Percentiles rank a stretch among this genome's conserved stretches.
These are phyloP conservation scores for Leptoteleia sp. DNA, from an alignment of 1,140 invertebrate species.

Conservation along the genomic window DNA sequence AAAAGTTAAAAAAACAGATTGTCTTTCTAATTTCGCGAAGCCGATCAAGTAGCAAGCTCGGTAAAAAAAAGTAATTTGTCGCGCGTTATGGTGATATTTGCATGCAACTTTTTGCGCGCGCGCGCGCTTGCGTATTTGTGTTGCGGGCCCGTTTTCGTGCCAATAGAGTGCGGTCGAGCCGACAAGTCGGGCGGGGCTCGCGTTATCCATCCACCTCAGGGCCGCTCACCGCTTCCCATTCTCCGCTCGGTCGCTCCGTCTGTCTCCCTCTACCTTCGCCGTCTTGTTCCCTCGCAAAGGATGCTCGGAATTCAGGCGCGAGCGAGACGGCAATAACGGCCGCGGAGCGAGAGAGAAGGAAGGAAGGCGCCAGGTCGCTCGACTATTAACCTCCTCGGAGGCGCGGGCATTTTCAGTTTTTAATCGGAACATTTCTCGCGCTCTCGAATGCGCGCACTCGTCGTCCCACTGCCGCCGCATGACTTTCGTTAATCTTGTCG, in stretches of 20 bases:
- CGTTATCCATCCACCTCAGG: conserved; percentile 61
- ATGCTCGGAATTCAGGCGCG: conserved; percentile 44
- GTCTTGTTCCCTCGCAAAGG: conserved; percentile 40
- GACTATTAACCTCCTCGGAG: conserved; percentile 60
- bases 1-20: too few relatives aligned
- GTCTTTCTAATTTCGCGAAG: too few relatives aligned
- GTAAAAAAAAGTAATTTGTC: conserved; percentile 7
- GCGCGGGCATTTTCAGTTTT: conserved; percentile 60
- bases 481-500: too few relatives aligned
- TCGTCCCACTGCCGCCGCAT: too few relatives aligned
- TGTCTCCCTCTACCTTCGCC: too few relatives aligned
- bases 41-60: not conserved
- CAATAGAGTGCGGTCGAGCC: conserved; percentile 39
- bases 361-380: conserved; percentile 32
- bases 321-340: conserved; percentile 13
- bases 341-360: conserved; percentile 8
- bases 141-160: conserved; percentile 39
- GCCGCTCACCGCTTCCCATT: conserved; percentile 61
- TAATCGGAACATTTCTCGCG: conserved; percentile 60
- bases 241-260: too few relatives aligned
- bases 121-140: conserved; percentile 36
- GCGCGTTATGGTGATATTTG: conserved; percentile 16
- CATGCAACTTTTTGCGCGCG: conserved; percentile 24
- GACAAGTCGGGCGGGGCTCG: conserved; percentile 63
- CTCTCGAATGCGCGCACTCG: conserved; percentile 42